Conservation (phyloP, 2,113 vertebrate species). For the Neogale vison region DNA sequence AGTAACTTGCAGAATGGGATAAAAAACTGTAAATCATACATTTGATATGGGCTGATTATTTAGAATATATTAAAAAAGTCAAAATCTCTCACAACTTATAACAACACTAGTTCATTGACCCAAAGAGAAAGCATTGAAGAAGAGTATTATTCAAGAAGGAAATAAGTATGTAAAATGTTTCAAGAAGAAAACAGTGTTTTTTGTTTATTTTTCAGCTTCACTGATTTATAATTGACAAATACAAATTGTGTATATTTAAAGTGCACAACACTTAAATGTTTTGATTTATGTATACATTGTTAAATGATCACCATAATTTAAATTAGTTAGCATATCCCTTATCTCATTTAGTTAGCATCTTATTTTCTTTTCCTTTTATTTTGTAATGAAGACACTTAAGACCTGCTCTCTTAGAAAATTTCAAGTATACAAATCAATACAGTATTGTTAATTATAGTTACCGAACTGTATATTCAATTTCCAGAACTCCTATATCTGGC, state of each 20-base stretch:
- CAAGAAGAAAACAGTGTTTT: not conserved
- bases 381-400: not conserved
- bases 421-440: not conserved
- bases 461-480: not conserved
- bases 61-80: not conserved
- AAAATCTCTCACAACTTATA: not conserved
- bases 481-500: not conserved
- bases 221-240: not conserved
- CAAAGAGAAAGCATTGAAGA: not conserved
- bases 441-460: not conserved
- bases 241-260: not conserved
- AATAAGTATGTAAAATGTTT: not conserved
- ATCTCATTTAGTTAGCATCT: not conserved
- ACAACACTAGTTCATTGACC: not conserved
- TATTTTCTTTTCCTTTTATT: not conserved
- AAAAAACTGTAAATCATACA: not conserved
- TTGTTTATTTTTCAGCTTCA: not conserved
- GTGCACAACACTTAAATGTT: not conserved
- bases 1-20: not conserved
- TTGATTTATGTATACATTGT: not conserved
- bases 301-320: not conserved
- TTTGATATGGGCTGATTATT: not conserved
- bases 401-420: not conserved
- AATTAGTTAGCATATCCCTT: not conserved
- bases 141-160: not conserved